Conservation (phyloP, 2,888 invertebrate genomes). For the Sphaerolaimus hirsutus region DNA sequence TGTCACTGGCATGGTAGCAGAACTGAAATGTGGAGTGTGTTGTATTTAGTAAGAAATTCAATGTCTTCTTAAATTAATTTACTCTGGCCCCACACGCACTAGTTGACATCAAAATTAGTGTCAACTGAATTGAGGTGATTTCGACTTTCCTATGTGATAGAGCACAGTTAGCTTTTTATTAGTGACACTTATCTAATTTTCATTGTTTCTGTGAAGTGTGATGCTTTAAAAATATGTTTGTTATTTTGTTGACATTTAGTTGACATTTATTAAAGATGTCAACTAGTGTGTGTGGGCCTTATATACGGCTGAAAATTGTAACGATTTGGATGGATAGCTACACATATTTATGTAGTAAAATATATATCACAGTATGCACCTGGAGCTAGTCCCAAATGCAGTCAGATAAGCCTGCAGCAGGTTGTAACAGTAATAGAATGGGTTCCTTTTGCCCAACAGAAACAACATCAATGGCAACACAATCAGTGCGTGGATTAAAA, state of each 20-base stretch:
- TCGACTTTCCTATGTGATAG: too few relatives aligned
- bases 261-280: too few relatives aligned
- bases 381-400: slow-evolving; percentile 23
- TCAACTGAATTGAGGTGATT: too few relatives aligned
- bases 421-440: slow-evolving; percentile 16
- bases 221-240: too few relatives aligned
- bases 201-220: too few relatives aligned
- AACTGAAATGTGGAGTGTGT: slow-evolving; percentile 33
- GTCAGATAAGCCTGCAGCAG: slow-evolving; percentile 22
- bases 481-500: slow-evolving; percentile 16
- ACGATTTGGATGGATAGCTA: too few relatives aligned
- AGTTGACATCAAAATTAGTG: too few relatives aligned
- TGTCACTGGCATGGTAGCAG: slow-evolving; percentile 64
- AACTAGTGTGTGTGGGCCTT: too few relatives aligned
- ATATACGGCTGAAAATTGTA: too few relatives aligned
- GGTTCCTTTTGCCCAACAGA: slow-evolving; percentile 17
- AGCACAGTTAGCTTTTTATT: too few relatives aligned
- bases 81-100: neutral
- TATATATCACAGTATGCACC: neutral
- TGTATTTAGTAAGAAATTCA: neutral
- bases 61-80: neutral
- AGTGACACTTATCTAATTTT: too few relatives aligned
- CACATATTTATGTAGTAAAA: neutral
- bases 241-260: too few relatives aligned
- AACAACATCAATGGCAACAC: slow-evolving; percentile 18